A percentile compares a stretch with the other conserved stretches of the same genome.
Evolutionary conservation across 35 echinoderm and acorn worm species (phyloP).

Genomic region (Amphiura filiformis): DNA sequence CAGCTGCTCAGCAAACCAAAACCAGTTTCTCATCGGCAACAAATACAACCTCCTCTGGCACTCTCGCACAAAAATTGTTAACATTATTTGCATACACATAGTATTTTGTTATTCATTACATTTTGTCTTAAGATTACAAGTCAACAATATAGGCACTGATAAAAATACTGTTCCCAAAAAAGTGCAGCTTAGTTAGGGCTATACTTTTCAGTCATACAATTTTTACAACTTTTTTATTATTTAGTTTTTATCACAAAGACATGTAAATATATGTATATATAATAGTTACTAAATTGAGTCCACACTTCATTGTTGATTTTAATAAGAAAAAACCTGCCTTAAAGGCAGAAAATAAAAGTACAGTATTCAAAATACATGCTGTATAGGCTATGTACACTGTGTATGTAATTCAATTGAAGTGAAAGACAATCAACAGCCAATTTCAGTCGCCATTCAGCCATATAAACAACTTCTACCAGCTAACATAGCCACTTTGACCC

Average conservation of each 20-base stretch:
- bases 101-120: not conserved
- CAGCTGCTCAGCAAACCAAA: not conserved
- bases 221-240: not conserved
- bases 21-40: not conserved
- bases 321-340: not conserved
- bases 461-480: not conserved
- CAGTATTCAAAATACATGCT: conserved; percentile 50
- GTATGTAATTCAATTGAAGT: not conserved
- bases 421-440: conserved; percentile 41
- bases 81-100: conserved; percentile 12
- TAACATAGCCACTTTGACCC: too few relatives aligned
- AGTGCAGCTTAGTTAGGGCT: not conserved
- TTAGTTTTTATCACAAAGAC: not conserved
- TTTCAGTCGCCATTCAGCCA: conserved; percentile 47
- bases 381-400: conserved; percentile 8
- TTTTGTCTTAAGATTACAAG: conserved; percentile 2
- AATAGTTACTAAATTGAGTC: not conserved
- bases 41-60: not conserved
- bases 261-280: too few relatives aligned
- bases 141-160: conserved; percentile 8
- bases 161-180: conserved; percentile 7
- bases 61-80: conserved; percentile 2
- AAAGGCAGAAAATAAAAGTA: conserved; percentile 22
- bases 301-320: conserved; percentile 8
- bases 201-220: not conserved